A percentile compares a stretch with the other conserved stretches of the same genome.
phyloP scores from a whole-genome alignment of 2,888 invertebrate species.

The Neoscelio sp. region DNA sequence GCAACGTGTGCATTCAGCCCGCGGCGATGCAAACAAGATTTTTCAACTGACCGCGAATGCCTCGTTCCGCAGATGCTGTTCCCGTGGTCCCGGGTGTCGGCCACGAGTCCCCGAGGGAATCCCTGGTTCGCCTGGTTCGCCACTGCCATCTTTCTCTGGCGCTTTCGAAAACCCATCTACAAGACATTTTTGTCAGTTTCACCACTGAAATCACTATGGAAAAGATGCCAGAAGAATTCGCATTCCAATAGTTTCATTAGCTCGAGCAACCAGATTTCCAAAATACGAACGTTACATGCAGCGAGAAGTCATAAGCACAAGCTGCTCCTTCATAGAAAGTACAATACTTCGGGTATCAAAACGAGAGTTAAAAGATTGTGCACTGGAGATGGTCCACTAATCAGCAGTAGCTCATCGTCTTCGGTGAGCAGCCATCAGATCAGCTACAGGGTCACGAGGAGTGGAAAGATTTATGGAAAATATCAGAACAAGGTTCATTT shows the following conservation, averaged over 20 bases:
- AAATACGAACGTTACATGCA: slow-evolving; percentile 33
- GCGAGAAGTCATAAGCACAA: slow-evolving; percentile 44
- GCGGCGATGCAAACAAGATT: slow-evolving; percentile 35
- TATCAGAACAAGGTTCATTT: slow-evolving; percentile 74
- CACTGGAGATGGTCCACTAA: slow-evolving; percentile 76
- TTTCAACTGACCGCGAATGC: slow-evolving; percentile 28
- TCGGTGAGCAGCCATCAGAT: slow-evolving; percentile 72
- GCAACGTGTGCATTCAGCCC: slow-evolving; percentile 6
- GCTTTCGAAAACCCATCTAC: slow-evolving; percentile 76
- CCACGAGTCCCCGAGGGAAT: slow-evolving; percentile 73
- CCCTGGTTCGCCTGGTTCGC: slow-evolving; percentile 81
- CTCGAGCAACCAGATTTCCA: background rate
- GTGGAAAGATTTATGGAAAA: slow-evolving; percentile 80
- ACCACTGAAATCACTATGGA: slow-evolving; percentile 72
- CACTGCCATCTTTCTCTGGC: slow-evolving; percentile 78
- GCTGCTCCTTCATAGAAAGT: slow-evolving; percentile 70
- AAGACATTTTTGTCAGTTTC: slow-evolving; percentile 74
- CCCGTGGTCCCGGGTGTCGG: slow-evolving; percentile 77
- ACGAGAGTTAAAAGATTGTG: slow-evolving; percentile 76
- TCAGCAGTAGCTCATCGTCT: slow-evolving; percentile 68
- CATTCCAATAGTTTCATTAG: slow-evolving; percentile 1
- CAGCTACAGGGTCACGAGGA: slow-evolving; percentile 79
- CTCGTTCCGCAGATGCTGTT: slow-evolving; percentile 75
- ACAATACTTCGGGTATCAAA: slow-evolving; percentile 72
- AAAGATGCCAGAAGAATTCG: background rate